These are phyloP conservation scores for Argyresthia albistria DNA, from an alignment of 2,888 invertebrate genomes.

Conservation along the genomic window DNA sequence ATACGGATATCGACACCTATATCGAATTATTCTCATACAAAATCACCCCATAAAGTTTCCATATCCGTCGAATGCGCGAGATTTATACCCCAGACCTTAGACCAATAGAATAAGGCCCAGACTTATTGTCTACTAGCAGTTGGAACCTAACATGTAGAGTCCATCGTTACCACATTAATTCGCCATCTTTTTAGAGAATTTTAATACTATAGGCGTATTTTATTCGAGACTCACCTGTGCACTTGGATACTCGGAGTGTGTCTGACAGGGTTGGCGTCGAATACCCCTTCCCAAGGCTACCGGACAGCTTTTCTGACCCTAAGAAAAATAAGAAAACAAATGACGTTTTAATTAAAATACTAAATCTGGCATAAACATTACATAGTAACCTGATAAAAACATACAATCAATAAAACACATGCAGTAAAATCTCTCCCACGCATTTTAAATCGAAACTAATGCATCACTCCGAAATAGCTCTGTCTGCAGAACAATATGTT, in stretches of 20 bases:
- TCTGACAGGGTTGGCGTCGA: constrained; percentile 54
- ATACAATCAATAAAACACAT: constrained; percentile 4
- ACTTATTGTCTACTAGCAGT: too few relatives aligned
- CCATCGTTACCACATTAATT: too few relatives aligned
- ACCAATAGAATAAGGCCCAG: too few relatives aligned
- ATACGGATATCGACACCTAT: too few relatives aligned
- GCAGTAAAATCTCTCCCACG: constrained; percentile 35
- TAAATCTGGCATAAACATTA: neutral
- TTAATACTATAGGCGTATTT: too few relatives aligned
- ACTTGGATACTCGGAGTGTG: constrained; percentile 56
- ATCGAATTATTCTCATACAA: too few relatives aligned
- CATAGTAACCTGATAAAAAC: neutral
- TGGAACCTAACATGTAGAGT: too few relatives aligned
- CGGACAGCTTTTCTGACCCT: constrained; percentile 58
- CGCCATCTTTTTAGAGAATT: too few relatives aligned
- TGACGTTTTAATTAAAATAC: neutral
- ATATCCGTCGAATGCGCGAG: too few relatives aligned
- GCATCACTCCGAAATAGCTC: constrained; percentile 39
- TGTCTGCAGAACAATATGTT: constrained; percentile 46
- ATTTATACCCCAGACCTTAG: too few relatives aligned
- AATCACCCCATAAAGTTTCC: too few relatives aligned
- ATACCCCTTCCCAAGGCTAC: constrained; percentile 56
- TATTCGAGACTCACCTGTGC: constrained; percentile 44
- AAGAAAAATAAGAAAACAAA: constrained; percentile 11
- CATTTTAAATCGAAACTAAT: constrained; percentile 30